phyloP scores from a whole-genome alignment of 2,797 vertebrate species.

The Triplophysa bombifrons region DNA sequence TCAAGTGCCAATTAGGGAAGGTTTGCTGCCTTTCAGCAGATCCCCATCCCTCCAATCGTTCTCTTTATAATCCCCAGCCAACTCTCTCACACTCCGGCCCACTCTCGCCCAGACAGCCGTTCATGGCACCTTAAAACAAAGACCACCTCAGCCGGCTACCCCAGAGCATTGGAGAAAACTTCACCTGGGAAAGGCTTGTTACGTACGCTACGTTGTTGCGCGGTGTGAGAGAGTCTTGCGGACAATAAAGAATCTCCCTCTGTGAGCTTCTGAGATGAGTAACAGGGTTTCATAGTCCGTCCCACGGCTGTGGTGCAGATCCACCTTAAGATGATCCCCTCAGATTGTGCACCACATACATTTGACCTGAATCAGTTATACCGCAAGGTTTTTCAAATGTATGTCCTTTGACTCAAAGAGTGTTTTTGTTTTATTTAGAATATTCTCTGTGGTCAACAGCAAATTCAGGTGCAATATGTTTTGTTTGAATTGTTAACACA shows the following conservation, averaged over 20 bases:
- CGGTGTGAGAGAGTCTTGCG: slow-evolving; percentile 5
- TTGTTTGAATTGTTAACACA: neutral
- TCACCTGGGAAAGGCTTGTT: slow-evolving; percentile 54
- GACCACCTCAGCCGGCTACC: slow-evolving; percentile 60
- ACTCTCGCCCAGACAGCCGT: slow-evolving; percentile 62
- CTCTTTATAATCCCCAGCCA: slow-evolving; percentile 69
- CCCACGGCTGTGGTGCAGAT: neutral
- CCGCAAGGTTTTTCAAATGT: neutral
- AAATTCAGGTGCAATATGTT: too few relatives aligned
- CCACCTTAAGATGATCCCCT: neutral
- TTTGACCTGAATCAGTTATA: neutral
- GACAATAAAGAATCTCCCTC: neutral
- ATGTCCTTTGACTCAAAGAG: neutral
- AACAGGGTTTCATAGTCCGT: slow-evolving; percentile 12
- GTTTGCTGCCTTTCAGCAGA: slow-evolving; percentile 79
- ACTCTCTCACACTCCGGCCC: slow-evolving; percentile 75
- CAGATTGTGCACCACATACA: neutral
- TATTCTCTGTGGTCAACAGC: neutral
- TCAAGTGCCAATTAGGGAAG: slow-evolving; percentile 86
- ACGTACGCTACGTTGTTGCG: neutral
- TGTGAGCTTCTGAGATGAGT: neutral
- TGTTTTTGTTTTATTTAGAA: neutral
- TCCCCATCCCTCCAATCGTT: slow-evolving; percentile 74
- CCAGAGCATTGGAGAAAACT: slow-evolving; percentile 63
- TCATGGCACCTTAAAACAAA: slow-evolving; percentile 72